phyloP scores from a whole-genome alignment of 2,113 vertebrate species.

The Pseudorasbora parva region DNA sequence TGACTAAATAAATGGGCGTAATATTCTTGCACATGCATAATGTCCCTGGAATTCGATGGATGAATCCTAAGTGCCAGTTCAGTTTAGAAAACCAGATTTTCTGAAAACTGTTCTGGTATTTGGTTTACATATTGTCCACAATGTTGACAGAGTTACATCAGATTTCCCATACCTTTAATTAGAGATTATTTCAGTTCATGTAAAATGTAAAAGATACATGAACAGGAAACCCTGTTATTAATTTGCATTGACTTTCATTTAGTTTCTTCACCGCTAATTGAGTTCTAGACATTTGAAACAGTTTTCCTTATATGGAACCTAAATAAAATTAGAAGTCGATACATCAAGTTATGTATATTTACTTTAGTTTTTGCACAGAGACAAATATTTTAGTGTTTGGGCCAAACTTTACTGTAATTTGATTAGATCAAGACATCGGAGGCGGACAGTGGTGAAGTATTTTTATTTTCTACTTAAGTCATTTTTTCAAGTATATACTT shows the following conservation, averaged over 20 bases:
- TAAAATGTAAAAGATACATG: not conserved
- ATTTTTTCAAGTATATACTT: too few relatives aligned
- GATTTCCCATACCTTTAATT: constrained; percentile 32
- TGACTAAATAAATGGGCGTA: not conserved
- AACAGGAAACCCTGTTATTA: not conserved
- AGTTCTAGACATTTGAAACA: not conserved
- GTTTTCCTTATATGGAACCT: not conserved
- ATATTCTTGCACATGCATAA: constrained; percentile 15
- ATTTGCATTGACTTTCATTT: not conserved
- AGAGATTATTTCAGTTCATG: constrained; percentile 7
- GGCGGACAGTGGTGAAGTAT: too few relatives aligned
- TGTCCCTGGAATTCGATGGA: not conserved
- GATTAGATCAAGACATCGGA: too few relatives aligned
- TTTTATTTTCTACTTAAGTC: too few relatives aligned
- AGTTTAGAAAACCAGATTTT: not conserved
- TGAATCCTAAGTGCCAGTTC: not conserved
- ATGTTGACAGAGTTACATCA: constrained; percentile 1
- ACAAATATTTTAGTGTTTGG: not conserved
- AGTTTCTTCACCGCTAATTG: not conserved
- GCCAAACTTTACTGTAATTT: not conserved
- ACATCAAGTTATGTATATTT: not conserved
- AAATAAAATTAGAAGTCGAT: not conserved
- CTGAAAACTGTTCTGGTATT: not conserved
- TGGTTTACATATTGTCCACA: constrained; percentile 3
- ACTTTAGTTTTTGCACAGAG: not conserved